A percentile compares a stretch with the other conserved stretches of the same genome.
Evolutionary conservation across 2,888 invertebrate species (phyloP).

Genomic region (Scelioninae gen. 2): DNA sequence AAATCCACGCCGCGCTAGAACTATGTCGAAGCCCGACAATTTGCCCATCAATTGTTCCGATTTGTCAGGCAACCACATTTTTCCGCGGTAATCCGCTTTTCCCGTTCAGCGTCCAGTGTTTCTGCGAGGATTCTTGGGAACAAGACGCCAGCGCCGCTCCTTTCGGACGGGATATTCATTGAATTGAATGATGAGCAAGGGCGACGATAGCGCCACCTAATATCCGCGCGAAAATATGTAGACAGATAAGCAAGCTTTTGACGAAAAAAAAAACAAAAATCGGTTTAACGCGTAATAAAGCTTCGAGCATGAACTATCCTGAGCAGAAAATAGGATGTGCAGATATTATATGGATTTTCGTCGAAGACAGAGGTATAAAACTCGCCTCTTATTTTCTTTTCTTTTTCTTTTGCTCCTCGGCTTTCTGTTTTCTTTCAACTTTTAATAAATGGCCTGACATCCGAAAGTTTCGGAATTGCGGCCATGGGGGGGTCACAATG

Average conservation of each 20-base stretch:
- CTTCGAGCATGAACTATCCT: too few species aligned
- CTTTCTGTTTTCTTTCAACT: too few species aligned
- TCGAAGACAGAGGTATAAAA: too few species aligned
- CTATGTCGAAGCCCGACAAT: slow-evolving; percentile 21
- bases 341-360: too few species aligned
- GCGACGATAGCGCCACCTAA: slow-evolving; percentile 7
- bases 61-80: slow-evolving; percentile 45
- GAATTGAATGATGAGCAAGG: slow-evolving; percentile 19
- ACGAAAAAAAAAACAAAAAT: slow-evolving; percentile 10
- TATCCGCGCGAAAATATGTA: background rate
- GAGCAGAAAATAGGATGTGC: too few species aligned
- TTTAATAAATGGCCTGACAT: too few species aligned
- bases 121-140: slow-evolving; percentile 20
- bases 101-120: slow-evolving; percentile 7
- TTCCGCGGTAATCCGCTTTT: slow-evolving; percentile 12
- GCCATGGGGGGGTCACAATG: too few species aligned
- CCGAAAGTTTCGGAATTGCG: too few species aligned
- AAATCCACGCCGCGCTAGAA: slow-evolving; percentile 24
- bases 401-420: too few species aligned
- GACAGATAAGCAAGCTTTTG: slow-evolving; percentile 4
- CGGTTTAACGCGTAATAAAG: slow-evolving; percentile 12
- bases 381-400: too few species aligned
- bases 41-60: slow-evolving; percentile 43
- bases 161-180: background rate
- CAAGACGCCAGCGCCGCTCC: background rate